Percentiles rank a stretch among this genome's conserved stretches.
Conservation (phyloP, 2,797 vertebrate genomes). For the Acanthornis magna region DNA sequence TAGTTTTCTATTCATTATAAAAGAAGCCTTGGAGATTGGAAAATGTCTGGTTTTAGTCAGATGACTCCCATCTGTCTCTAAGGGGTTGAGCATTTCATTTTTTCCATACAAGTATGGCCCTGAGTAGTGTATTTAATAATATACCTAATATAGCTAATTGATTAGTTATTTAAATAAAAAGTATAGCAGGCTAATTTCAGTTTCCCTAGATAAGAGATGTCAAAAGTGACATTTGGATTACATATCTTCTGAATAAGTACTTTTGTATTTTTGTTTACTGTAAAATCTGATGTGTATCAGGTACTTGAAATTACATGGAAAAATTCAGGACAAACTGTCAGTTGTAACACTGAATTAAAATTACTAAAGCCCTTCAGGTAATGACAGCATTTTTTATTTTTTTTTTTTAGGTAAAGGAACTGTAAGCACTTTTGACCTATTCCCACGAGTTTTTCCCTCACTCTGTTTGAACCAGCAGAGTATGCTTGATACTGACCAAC, state of each 20-base stretch:
- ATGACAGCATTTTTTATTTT: background rate
- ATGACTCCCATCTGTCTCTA: background rate
- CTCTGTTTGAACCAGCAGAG: background rate
- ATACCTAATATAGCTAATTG: background rate
- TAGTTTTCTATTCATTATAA: background rate
- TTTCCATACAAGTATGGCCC: background rate
- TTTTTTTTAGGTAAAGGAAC: background rate
- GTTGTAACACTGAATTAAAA: background rate
- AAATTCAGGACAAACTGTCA: background rate
- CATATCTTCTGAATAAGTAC: background rate
- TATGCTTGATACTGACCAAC: background rate
- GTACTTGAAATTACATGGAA: background rate
- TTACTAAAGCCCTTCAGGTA: background rate
- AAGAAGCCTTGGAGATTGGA: background rate
- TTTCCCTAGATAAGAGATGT: background rate
- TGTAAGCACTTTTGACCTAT: background rate
- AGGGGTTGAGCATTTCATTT: background rate
- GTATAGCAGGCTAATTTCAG: background rate
- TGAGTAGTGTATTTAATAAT: background rate
- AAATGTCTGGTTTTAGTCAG: background rate
- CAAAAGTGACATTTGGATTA: background rate
- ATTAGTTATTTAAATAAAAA: conserved; percentile 1
- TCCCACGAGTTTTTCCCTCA: rapidly evolving
- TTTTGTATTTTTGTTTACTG: background rate
- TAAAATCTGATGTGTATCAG: background rate